Conservation (phyloP, 2,888 invertebrate species). For the Corbicula japonica region DNA sequence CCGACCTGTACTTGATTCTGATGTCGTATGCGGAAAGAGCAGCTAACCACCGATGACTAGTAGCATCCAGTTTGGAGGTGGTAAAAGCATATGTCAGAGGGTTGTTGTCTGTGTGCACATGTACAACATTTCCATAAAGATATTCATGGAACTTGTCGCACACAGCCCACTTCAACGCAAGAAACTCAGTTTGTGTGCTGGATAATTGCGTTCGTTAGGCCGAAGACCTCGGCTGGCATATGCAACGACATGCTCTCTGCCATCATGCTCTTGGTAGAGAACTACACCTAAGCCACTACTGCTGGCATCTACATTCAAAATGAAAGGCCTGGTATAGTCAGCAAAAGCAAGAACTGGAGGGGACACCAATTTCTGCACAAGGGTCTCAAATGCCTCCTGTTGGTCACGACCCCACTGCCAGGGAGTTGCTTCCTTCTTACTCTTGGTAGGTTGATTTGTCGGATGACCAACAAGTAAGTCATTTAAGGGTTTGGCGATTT, state of each 20-base stretch:
- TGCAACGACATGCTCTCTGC: slow-evolving; percentile 4
- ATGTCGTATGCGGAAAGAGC: no score
- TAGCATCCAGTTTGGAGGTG: slow-evolving; percentile 21
- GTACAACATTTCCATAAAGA: slow-evolving; percentile 13
- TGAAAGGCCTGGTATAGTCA: slow-evolving; percentile 45
- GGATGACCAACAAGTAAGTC: slow-evolving; percentile 49
- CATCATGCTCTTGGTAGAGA: slow-evolving; percentile 15
- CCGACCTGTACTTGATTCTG: no score
- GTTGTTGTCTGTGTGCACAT: neutral
- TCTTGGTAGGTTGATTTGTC: neutral
- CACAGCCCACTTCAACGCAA: slow-evolving; percentile 25
- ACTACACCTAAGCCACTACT: slow-evolving; percentile 22
- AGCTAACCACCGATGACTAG: neutral
- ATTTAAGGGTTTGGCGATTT: slow-evolving; percentile 48
- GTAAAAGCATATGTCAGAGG: neutral
- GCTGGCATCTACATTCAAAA: slow-evolving; percentile 36
- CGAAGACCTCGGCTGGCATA: slow-evolving; percentile 16
- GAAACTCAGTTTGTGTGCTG: slow-evolving; percentile 11
- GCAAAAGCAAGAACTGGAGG: slow-evolving; percentile 52
- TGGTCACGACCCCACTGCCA: slow-evolving; percentile 34
- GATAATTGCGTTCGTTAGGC: slow-evolving; percentile 11
- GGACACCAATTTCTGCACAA: slow-evolving; percentile 36
- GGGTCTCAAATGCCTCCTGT: slow-evolving; percentile 33
- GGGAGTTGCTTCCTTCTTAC: slow-evolving; percentile 13
- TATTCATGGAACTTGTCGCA: slow-evolving; percentile 6